Conservation (phyloP, 1,140 invertebrate genomes). For the Tetramorium alpestre region DNA sequence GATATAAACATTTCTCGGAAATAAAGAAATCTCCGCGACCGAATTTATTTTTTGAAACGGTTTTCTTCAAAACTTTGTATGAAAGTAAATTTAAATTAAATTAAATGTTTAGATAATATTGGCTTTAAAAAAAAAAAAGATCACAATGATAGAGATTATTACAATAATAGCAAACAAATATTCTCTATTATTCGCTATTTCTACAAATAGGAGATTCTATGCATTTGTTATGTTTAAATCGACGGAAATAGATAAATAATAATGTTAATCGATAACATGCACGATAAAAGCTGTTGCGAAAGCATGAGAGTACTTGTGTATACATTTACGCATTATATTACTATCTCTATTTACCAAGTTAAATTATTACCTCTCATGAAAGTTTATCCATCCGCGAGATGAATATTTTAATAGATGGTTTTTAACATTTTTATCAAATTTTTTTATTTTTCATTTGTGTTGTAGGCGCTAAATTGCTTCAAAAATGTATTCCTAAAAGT, state of each 20-base stretch:
- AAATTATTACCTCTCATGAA: slow-evolving; percentile 41
- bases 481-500: neutral
- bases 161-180: neutral
- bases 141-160: neutral
- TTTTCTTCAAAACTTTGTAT: neutral
- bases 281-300: slow-evolving; percentile 22
- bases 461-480: slow-evolving; percentile 3
- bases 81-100: neutral
- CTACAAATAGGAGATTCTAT: neutral
- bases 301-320: slow-evolving; percentile 4
- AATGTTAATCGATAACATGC: slow-evolving; percentile 31
- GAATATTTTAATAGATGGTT: slow-evolving; percentile 33
- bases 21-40: neutral
- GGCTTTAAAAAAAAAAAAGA: neutral
- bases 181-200: neutral
- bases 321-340: slow-evolving; percentile 39
- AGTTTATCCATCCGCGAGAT: slow-evolving; percentile 3
- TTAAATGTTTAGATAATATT: neutral
- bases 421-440: slow-evolving; percentile 13
- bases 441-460: slow-evolving; percentile 5
- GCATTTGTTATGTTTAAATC: slow-evolving; percentile 35
- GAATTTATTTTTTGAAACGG: neutral
- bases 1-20: neutral
- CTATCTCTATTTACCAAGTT: slow-evolving; percentile 30
- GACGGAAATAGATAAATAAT: slow-evolving; percentile 41